Base-by-base conservation (phyloP, 2,113 vertebrate genomes). In the Passerina amoena region DNA sequence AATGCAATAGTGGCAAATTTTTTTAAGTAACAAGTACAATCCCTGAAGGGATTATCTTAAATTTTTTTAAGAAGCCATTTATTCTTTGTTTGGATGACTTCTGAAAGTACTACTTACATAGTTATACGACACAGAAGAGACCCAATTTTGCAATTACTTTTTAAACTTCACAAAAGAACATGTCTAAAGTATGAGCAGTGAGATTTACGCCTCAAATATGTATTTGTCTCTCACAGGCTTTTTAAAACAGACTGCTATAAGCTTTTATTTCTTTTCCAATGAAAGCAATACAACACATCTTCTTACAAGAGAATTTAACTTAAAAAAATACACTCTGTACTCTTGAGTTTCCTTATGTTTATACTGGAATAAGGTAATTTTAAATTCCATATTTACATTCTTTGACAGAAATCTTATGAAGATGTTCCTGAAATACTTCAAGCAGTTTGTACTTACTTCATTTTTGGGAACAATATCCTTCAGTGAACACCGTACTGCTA, bases 391-490 rank as follows among this genome's bases (percentile, higher is more conserved):
- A 59, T 31, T 79, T n/a, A 65, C 80, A 51, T 50, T 93, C 24
- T 64, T 76, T 19, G 51, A 37, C 11, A 68, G 5, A 51, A 44
- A 28, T 28, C 16, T 75, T 40, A 38, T 5, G 4, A 81, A 51
- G 31, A 50, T 60, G 16, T 3, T 61, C 35, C 24, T 38, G 14
- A 45, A 93, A 56, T 8, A 71, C 11, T 35, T 65, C 30, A 35
- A 57, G 37, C 6, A 42, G 42, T 21, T 76, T 70, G 76, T 60
- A 98, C 98, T 98, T 97, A 99, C 99, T 91, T 97, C 96, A 90
- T 98, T 97, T 90, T 97, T 98, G 51, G 99, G 99, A 95, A 99
- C 97, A 63, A 99, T 94, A 96, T 98, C 98, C 91, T 99, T 99
- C 66, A 99, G 71, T 15, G 98, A 98, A 92, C 99, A 99, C 57